These are phyloP conservation scores for Capreolus pygargus DNA, from an alignment of 2,113 vertebrate species.

Conservation along the genomic window DNA sequence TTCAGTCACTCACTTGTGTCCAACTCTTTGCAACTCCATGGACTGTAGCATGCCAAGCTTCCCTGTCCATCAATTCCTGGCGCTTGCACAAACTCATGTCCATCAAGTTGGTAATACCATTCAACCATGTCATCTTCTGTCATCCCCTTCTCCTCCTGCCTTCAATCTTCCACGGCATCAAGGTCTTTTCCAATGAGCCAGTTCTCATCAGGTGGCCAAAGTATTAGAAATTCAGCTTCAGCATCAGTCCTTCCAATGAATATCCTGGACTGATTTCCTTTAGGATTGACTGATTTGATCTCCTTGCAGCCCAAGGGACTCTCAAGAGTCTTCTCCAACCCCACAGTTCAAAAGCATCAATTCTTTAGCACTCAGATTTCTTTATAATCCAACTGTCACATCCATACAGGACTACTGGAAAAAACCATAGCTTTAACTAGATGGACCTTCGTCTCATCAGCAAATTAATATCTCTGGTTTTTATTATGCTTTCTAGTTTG, in stretches of 20 bases:
- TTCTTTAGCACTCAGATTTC: neutral
- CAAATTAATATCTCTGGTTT: neutral
- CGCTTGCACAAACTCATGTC: fast-evolving
- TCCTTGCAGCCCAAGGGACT: neutral
- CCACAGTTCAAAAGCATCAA: neutral
- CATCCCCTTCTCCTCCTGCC: neutral
- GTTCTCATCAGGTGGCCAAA: neutral
- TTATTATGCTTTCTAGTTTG: neutral
- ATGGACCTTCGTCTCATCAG: neutral
- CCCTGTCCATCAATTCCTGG: neutral
- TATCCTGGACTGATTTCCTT: neutral
- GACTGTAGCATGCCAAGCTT: neutral
- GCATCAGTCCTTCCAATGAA: neutral
- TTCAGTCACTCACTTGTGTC: neutral
- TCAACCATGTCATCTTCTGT: neutral
- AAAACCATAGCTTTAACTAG: neutral
- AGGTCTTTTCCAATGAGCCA: neutral
- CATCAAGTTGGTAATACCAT: neutral
- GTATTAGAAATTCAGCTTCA: neutral
- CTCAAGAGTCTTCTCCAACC: neutral
- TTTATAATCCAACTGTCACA: neutral
- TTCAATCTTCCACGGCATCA: neutral
- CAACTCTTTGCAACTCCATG: neutral
- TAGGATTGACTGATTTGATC: neutral
- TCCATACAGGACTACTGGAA: neutral